These are phyloP conservation scores for Anser cygnoides DNA, from an alignment of 2,113 vertebrate species.

Conservation along the genomic window DNA sequence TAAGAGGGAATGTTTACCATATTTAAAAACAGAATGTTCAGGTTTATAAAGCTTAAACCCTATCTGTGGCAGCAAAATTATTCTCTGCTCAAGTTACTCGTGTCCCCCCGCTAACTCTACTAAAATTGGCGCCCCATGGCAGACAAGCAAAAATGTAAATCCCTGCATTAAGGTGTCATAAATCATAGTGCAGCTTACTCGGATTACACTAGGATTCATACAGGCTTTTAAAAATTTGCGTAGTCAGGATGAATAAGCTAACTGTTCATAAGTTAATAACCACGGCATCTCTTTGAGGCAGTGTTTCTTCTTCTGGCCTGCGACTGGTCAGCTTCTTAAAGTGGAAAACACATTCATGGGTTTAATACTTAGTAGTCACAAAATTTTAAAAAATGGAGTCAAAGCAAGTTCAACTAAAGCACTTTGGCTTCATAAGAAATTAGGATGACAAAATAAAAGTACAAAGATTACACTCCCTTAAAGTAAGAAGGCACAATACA, in stretches of 20 bases:
- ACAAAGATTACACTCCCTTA: not conserved
- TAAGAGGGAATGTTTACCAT: not conserved
- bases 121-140: constrained; percentile 68
- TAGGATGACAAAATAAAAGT: not conserved
- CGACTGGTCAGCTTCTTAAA: not conserved
- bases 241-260: constrained; percentile 52
- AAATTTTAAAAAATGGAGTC: not conserved
- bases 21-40: constrained; percentile 38
- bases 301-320: not conserved
- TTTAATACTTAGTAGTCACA: not conserved
- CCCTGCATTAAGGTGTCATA: constrained; percentile 69
- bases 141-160: constrained; percentile 74
- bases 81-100: constrained; percentile 53
- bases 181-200: constrained; percentile 58
- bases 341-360: not conserved
- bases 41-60: constrained; percentile 12
- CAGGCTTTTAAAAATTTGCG: constrained; percentile 52
- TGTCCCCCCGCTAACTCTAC: constrained; percentile 18
- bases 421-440: not conserved
- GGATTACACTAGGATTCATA: constrained; percentile 55
- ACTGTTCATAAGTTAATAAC: constrained; percentile 35
- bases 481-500: not conserved
- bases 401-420: not conserved
- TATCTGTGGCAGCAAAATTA: constrained; percentile 37
- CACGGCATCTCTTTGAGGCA: not conserved